Base-by-base conservation (phyloP, 2,888 invertebrate species). In the Drosophila acutilabella region DNA sequence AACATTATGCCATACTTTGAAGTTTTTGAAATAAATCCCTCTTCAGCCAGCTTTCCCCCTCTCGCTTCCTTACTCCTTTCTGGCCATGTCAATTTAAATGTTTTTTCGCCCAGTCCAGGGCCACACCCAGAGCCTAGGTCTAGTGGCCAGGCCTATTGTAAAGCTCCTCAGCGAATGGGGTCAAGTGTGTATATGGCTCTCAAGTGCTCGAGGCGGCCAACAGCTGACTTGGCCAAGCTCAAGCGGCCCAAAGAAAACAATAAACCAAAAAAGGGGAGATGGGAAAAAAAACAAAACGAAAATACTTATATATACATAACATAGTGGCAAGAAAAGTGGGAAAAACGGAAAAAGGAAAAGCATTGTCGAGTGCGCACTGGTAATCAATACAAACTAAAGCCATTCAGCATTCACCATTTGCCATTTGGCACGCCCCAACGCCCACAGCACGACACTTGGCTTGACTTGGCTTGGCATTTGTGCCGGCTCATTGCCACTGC, bases 151-250 rank as follows among this genome's bases (percentile, higher is more conserved):
- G 42, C 79, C 85, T 72, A 84, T 79, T 81, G 82, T 74, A 79
- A 79, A 81, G 74, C 71, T 66, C 66, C 62, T 57, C 56, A 45
- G 14, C 52, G 36, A 84, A 88, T 71, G 78, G 76, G 89, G 89
- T 84, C 83, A 88, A 84, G 83, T 80, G 80, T 86, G 75, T 86
- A 73, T 88, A 80, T 78, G 85, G 70, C 57, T 62, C 70, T 86
- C 71, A 71, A 88, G 81, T 78, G 84, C 72, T 64, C 70, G 56
- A 82, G 81, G 80, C 73, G 64, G 76, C 61, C 56, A 81, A 56
- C 48, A 52, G 78, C 62, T 30, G 30, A 51, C 14, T 40, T 64
- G 61, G 62, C 66, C 64, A 56, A 65, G 54, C 75, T 52, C 58
- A 60, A 48, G 62, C 53, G 44, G 44, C 69, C 65, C 59, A 80